Base-by-base conservation (phyloP, 2,797 vertebrate genomes). In the Moxostoma hubbsi region DNA sequence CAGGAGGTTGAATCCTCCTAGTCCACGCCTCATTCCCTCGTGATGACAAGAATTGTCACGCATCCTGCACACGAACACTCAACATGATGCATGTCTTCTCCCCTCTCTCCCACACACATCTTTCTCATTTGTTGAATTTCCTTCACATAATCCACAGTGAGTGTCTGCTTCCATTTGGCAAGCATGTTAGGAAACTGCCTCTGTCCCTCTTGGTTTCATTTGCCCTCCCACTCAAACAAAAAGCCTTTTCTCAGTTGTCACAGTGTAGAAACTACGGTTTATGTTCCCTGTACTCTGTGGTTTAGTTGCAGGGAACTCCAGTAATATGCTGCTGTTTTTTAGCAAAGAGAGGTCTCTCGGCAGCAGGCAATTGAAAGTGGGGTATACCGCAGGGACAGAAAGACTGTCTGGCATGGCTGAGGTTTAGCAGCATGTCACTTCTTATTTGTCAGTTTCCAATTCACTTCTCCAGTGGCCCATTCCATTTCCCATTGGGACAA, bases 401-500 rank as follows among this genome's bases (percentile, higher is more conserved):
- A 67, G 74, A 61, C 90, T 88, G 88, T 80, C 86, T 51, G 71
- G 66, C 83, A 87, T 90, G 88, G 90, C 90, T 91, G 88, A 89
- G 79, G 81, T 89, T 91, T 89, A 86, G 89, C 84, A 79, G 84
- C 61, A 85, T 84, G 89, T 89, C 91, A 87, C 84, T 82, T 87
- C 86, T 85, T 77, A 91, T 92, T 84, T 84, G 74, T 87, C 86
- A 75, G 65, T 85, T 77, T 77, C 66, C 58, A 62, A 57, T 77
- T 7, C 2, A 49, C 49, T 77, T 70, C 24, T 77, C 55, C 63
- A 67, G 53, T 36, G 53, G 64, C 18, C 18, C 2, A 3, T 68
- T 77, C 13, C 55, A 59, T 45, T 59, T 59, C 62, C 46, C 74
- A 50, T 7, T 57, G 51, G 53, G 64, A 49, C 13, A 68, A 45